Percentiles rank a stretch among this genome's conserved stretches.
Conservation (phyloP, 2,797 vertebrate genomes). For the Ficedula albicollis region DNA sequence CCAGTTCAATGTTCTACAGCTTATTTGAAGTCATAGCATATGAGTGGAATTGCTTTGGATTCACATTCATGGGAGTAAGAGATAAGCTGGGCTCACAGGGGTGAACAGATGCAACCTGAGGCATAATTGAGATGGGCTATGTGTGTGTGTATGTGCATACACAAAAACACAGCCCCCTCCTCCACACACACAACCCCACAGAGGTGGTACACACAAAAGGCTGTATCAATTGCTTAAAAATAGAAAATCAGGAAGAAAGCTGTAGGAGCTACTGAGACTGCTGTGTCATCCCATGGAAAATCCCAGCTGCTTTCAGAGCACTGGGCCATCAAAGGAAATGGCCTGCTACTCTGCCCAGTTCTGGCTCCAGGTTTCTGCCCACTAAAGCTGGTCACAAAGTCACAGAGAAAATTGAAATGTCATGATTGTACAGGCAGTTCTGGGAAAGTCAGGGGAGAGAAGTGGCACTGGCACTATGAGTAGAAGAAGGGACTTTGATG, state of each 20-base stretch:
- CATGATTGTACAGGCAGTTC: not conserved
- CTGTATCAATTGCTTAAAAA: not conserved
- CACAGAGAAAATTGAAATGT: not conserved
- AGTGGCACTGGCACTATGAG: too few relatives aligned
- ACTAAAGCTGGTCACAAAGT: not conserved
- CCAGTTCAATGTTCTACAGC: not conserved
- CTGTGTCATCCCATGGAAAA: not conserved
- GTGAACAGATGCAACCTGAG: not conserved
- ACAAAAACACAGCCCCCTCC: not conserved
- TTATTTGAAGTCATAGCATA: not conserved
- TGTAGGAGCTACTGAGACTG: not conserved
- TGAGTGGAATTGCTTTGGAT: not conserved
- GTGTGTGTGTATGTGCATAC: not conserved
- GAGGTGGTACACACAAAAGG: not conserved
- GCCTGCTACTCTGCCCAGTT: not conserved
- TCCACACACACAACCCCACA: not conserved
- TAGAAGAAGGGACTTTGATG: not conserved
- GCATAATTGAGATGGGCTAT: not conserved
- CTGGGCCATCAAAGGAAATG: not conserved
- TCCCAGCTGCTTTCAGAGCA: not conserved
- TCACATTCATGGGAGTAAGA: not conserved
- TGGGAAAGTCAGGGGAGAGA: not conserved
- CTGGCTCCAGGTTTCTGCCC: not conserved
- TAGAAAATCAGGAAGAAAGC: not conserved
- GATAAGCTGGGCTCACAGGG: not conserved